phyloP scores from a whole-genome alignment of 2,113 vertebrate species.

The Oxyura jamaicensis region DNA sequence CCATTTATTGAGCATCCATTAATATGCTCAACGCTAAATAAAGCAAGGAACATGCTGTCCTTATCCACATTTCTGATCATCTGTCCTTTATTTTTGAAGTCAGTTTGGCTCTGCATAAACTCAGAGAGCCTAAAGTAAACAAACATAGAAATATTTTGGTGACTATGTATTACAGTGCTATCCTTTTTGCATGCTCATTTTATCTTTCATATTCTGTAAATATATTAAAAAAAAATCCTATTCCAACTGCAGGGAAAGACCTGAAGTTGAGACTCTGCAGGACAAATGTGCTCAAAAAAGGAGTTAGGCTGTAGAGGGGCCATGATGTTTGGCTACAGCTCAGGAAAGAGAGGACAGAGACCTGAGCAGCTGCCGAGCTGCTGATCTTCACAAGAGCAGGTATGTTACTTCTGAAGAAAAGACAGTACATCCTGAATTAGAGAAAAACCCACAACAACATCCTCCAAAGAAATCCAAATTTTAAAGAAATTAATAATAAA shows the following conservation, averaged over 20 bases:
- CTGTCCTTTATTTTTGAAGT: slow-evolving; percentile 61
- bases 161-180: not conserved
- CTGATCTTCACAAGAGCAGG: not conserved
- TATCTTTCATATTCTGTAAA: slow-evolving; percentile 32
- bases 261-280: not conserved
- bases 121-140: slow-evolving; percentile 46
- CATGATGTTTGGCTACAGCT: fast-evolving
- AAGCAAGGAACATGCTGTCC: slow-evolving; percentile 65
- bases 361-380: not conserved
- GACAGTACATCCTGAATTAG: not conserved
- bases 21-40: slow-evolving; percentile 56
- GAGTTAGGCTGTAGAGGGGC: not conserved
- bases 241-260: not conserved
- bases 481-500: not conserved
- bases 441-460: not conserved
- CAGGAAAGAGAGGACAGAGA: not conserved
- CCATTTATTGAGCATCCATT: slow-evolving; percentile 59
- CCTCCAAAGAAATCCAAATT: not conserved
- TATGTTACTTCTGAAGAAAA: not conserved
- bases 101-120: slow-evolving; percentile 31
- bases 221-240: not conserved
- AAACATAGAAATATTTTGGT: slow-evolving; percentile 54
- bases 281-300: not conserved
- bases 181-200: slow-evolving; percentile 3
- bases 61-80: slow-evolving; percentile 61